Evolutionary conservation across 2,113 vertebrate species (phyloP).

Genomic region (Numenius arquata): DNA sequence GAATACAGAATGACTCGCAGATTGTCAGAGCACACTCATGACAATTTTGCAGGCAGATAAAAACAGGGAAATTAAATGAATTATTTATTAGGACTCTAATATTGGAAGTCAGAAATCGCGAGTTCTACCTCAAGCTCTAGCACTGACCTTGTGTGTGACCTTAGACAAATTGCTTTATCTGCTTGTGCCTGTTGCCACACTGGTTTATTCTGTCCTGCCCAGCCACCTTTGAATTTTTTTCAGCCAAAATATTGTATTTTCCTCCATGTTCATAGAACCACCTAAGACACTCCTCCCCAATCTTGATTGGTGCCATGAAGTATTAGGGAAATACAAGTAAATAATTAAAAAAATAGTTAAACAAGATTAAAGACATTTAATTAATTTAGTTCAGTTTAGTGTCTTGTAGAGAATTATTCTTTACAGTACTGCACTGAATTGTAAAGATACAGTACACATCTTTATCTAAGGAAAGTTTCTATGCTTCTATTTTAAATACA

Average conservation of each 20-base stretch:
- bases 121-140: neutral
- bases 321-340: neutral
- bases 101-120: neutral
- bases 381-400: neutral
- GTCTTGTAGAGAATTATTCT: neutral
- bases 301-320: neutral
- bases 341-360: neutral
- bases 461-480: neutral
- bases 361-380: neutral
- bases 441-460: neutral
- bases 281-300: neutral
- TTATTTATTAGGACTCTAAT: conserved; percentile 38
- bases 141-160: neutral
- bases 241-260: neutral
- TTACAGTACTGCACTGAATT: neutral
- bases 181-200: neutral
- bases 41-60: conserved; percentile 33
- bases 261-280: neutral
- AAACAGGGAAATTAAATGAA: conserved; percentile 42
- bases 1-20: neutral
- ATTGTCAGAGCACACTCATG: neutral
- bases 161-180: neutral
- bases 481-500: neutral
- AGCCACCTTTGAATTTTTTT: neutral
- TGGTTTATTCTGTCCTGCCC: neutral